phyloP scores from a whole-genome alignment of 2,797 vertebrate species.

The Cetoscarus ocellatus region DNA sequence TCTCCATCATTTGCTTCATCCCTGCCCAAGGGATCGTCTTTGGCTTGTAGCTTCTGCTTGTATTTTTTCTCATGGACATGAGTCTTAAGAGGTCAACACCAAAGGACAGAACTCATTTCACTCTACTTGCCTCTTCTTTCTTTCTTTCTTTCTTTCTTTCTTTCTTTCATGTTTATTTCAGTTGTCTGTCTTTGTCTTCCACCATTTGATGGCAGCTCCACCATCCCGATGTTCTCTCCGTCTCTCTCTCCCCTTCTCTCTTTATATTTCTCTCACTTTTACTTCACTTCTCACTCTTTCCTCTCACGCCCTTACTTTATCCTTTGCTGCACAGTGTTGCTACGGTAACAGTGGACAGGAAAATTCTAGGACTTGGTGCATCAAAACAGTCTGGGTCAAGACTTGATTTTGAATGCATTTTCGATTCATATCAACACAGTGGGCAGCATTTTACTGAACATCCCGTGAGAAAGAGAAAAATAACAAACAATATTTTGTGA shows the following conservation, averaged over 20 bases:
- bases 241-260: conserved; percentile 1
- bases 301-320: conserved; percentile 19
- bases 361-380: conserved; percentile 74
- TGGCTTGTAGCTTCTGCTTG: conserved; percentile 21
- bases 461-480: conserved; percentile 1
- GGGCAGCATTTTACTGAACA: conserved; percentile 12
- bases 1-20: conserved; percentile 10
- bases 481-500: not conserved
- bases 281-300: not conserved
- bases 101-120: too few relatives aligned
- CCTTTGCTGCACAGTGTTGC: conserved; percentile 68
- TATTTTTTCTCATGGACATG: too few relatives aligned
- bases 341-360: conserved; percentile 77
- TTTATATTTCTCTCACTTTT: not conserved
- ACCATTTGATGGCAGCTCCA: conserved; percentile 9
- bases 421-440: conserved; percentile 41
- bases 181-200: conserved; percentile 1
- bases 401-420: conserved; percentile 33
- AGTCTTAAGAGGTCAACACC: not conserved
- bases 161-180: not conserved
- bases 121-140: too few relatives aligned
- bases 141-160: not conserved
- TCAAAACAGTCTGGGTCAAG: conserved; percentile 61
- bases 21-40: conserved; percentile 26
- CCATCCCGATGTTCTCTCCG: conserved; percentile 4